A percentile compares a stretch with the other conserved stretches of the same genome.
Conservation (phyloP, 53 echinoderm and acorn worm species). For the Glandiceps talaboti region DNA sequence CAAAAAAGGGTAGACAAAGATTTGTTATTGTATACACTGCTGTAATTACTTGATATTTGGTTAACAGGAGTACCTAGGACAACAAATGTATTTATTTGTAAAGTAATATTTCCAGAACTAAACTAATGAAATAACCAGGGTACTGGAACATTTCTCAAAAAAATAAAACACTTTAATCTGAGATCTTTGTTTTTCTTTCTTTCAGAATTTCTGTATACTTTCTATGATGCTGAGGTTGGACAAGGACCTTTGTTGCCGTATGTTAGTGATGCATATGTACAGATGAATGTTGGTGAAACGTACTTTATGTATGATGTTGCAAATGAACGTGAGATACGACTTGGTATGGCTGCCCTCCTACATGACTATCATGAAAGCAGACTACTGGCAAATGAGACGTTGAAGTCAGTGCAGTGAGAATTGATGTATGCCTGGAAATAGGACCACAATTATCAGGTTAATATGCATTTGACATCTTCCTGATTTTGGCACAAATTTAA, state of each 20-base stretch:
- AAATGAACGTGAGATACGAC: conserved; percentile 23
- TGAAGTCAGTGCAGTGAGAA: no score
- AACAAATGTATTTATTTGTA: no score
- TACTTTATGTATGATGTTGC: conserved; percentile 18
- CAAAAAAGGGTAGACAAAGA: no score
- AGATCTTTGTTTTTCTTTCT: neutral
- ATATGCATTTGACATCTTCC: no score
- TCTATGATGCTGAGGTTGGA: conserved; percentile 12
- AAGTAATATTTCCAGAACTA: no score
- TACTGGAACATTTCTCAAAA: neutral
- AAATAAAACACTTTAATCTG: neutral
- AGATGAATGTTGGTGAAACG: conserved; percentile 26
- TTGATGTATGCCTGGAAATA: no score
- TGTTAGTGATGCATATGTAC: conserved; percentile 19
- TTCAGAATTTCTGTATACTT: conserved; percentile 20
- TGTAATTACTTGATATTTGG: no score
- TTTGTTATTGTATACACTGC: no score
- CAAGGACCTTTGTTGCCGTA: conserved; percentile 17
- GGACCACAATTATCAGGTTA: no score
- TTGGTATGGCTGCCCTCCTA: conserved; percentile 32
- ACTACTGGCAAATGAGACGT: neutral
- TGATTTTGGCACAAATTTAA: no score
- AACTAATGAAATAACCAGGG: neutral
- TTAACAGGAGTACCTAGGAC: no score
- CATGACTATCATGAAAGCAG: conserved; percentile 29